phyloP scores from a whole-genome alignment of 2,888 invertebrate genomes.

The Heliconius ismenius region DNA sequence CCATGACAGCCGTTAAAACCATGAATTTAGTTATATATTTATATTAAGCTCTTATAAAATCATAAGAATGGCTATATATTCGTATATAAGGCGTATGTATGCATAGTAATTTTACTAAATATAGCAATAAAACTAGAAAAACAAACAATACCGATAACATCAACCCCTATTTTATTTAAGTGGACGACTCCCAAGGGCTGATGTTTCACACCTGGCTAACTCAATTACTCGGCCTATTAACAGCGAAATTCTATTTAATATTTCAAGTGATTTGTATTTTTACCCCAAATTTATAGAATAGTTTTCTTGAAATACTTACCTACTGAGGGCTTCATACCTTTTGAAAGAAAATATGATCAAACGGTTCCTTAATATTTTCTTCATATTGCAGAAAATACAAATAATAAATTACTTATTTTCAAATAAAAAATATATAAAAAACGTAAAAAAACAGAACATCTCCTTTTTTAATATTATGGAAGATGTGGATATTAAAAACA shows the following conservation, averaged over 20 bases:
- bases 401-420: too few relatives aligned
- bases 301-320: not conserved
- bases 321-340: not conserved
- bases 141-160: slow-evolving; percentile 17
- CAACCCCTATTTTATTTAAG: slow-evolving; percentile 9
- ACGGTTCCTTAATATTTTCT: too few relatives aligned
- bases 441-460: too few relatives aligned
- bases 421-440: too few relatives aligned
- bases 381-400: too few relatives aligned
- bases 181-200: slow-evolving; percentile 10
- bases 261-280: slow-evolving; percentile 2
- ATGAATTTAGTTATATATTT: not conserved
- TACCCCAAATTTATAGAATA: not conserved
- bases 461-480: too few relatives aligned
- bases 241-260: slow-evolving; percentile 5
- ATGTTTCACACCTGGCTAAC: slow-evolving; percentile 44
- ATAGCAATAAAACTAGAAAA: slow-evolving; percentile 11
- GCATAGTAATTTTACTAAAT: not conserved
- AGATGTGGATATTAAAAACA: too few relatives aligned
- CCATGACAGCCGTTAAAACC: too few relatives aligned
- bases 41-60: not conserved
- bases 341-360: not conserved
- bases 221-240: slow-evolving; percentile 53
- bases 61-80: not conserved
- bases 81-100: not conserved